These are phyloP conservation scores for Spatula versicolor DNA, from an alignment of 2,797 vertebrate genomes.

Conservation along the genomic window DNA sequence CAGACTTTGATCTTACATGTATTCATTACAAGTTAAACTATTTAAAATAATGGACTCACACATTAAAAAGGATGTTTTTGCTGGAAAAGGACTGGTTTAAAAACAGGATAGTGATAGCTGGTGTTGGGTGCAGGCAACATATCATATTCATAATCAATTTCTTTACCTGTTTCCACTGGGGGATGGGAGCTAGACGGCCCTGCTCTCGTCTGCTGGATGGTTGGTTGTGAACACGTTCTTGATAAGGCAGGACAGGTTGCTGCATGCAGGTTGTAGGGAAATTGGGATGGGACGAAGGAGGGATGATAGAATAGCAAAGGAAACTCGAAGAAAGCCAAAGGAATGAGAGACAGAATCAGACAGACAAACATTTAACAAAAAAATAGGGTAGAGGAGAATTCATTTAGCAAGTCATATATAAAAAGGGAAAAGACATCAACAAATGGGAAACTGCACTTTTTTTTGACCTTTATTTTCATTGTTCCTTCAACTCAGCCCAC, in stretches of 20 bases:
- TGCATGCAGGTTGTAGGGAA: slow-evolving; percentile 73
- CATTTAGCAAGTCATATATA: slow-evolving; percentile 55
- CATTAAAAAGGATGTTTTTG: not conserved
- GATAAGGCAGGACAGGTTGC: slow-evolving; percentile 85
- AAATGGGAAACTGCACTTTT: not conserved
- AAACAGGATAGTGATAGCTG: not conserved
- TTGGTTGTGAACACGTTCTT: slow-evolving; percentile 84
- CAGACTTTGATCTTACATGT: not conserved
- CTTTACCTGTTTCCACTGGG: slow-evolving; percentile 98
- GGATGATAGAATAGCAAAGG: slow-evolving; percentile 74
- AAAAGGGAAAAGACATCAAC: not conserved
- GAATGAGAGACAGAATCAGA: slow-evolving; percentile 52
- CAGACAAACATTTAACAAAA: slow-evolving; percentile 35
- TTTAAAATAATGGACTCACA: not conserved
- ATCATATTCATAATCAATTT: slow-evolving; percentile 4
- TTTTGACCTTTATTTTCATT: not conserved
- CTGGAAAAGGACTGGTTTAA: not conserved
- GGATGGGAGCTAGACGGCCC: slow-evolving; percentile 81
- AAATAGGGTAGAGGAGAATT: slow-evolving; percentile 42
- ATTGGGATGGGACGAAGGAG: slow-evolving; percentile 49
- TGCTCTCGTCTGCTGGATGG: slow-evolving; percentile 83
- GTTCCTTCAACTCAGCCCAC: slow-evolving; percentile 15
- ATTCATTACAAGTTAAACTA: not conserved
- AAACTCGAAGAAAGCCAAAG: slow-evolving; percentile 68
- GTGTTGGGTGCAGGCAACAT: not conserved